Conservation (phyloP, 2,797 vertebrate species). For the Cheirogaleus major region DNA sequence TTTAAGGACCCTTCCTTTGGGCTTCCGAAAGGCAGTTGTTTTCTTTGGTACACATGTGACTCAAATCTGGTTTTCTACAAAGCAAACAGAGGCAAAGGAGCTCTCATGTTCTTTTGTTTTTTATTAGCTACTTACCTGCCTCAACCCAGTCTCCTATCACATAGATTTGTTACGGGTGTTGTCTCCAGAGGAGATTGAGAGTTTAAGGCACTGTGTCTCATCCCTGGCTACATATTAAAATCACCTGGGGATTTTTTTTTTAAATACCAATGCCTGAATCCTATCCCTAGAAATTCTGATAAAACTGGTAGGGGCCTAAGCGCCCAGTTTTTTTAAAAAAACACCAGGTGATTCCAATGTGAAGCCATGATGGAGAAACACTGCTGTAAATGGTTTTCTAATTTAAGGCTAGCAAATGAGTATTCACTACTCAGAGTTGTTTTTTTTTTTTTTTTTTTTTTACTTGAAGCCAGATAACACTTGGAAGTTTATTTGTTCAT, state of each 20-base stretch:
- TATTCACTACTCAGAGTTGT: background rate
- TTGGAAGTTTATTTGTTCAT: constrained; percentile 45
- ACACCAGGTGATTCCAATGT: background rate
- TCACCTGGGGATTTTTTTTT: background rate
- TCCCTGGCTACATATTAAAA: constrained; percentile 10
- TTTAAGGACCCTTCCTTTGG: background rate
- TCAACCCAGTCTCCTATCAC: background rate
- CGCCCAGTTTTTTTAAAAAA: background rate
- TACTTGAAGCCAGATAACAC: constrained; percentile 36
- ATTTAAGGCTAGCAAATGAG: background rate
- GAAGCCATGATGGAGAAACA: background rate
- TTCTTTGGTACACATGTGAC: background rate
- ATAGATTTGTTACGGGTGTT: background rate
- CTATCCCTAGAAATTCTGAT: background rate
- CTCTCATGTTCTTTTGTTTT: background rate
- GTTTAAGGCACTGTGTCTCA: background rate
- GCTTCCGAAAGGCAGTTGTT: constrained; percentile 43
- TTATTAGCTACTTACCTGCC: background rate
- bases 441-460: background rate
- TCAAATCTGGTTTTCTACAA: constrained; percentile 22
- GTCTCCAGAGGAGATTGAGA: background rate
- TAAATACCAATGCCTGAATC: background rate
- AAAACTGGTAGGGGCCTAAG: background rate
- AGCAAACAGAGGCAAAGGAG: background rate
- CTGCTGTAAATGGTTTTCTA: background rate